Evolutionary conservation across 2,113 vertebrate species (phyloP), one percentile per base, ranked within the genome.

Genomic region (Oreochromis spilurus): DNA sequence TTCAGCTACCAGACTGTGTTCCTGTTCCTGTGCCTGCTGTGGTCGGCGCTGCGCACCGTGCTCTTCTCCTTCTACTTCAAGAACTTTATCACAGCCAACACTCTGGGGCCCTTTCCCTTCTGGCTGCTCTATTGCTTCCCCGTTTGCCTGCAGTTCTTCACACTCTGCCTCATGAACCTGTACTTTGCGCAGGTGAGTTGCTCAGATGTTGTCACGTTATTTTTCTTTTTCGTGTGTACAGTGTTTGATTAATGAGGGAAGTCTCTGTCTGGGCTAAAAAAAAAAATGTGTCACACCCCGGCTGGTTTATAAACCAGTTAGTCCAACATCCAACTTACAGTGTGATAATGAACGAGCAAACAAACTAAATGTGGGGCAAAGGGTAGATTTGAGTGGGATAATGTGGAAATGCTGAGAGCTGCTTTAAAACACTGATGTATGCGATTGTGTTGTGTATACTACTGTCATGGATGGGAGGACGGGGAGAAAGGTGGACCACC

Each of bases 81-180:
- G 87, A 97, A 98, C 97, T 98, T 97, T 84, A 97, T 97, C 79
- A 97, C 97, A 29, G 98, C 98, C 92, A 99, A 99, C 93, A 96
- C 96, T 14, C 91, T 99, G 89, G 96, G 96, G 21, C 98, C 98
- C 80, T 98, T 99, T 88, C 91, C 96, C 88, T 99, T 99, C 96
- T 99, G 98, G 98, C 97, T 99, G 90, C 98, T 99, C 75, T 99
- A 99, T 95, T 99, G 98, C 95, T 97, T 97, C 91, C 98, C 98
- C 2, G 98, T 99, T 82, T 99, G 98, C 95, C 97, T 99, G 52
- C 98, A 99, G 96, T 99, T 99, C 97, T 99, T 99, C 96, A 99
- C 98, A 0, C 96, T 99, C 93, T 97, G 98, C 82, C 96, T 99
- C 91, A 98, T 99, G 97, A 99, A 99, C 95, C 96, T 99, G 11